Base-by-base conservation (phyloP, 2,888 invertebrate species). In the Troides oblongomaculatus region DNA sequence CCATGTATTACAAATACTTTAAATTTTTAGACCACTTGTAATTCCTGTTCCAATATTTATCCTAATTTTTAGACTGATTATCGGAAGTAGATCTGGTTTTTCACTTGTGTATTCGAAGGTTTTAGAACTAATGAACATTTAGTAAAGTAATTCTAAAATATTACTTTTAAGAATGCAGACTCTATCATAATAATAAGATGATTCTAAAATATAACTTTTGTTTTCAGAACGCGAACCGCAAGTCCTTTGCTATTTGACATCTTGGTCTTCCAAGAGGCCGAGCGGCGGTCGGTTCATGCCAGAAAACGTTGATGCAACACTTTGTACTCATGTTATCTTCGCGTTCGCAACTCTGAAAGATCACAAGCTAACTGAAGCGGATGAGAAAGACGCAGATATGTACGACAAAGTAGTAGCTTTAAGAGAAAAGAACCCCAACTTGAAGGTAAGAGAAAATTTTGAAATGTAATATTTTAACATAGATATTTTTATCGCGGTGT, bases 251-350 rank as follows among this genome's bases (percentile, higher is more conserved):
- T 99, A 99, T 87, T 94, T 98, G 85, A 99, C 99, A 2, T 99
- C 97, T 78, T 99, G 99, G 99, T 97, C 99, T 0, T 95, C 97
- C 72, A 98, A 98, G 86, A 94, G 99, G 67, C 97, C 97, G 0
- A 97, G 97, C 68, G 94, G 95, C 5, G 98, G 98, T 17, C 96
- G 96, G 82, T 99, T 98, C 89, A 94, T 94, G 72, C 98, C 99
- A 0, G 97, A 97, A 77, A 96, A 98, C 84, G 95, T 99, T 58
- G 97, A 98, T 81, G 94, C 98, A 0, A 94, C 94, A 18, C 95
- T 99, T 0, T 99, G 99, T 87, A 99, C 99, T 0, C 99, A 99
- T 87, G 93, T 99, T 56, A 96, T 99, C 71, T 99, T 97, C 84
- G 98, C 99, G 2, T 99, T 99, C 84, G 99, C 97, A 0, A 97